Percentiles rank a stretch among this genome's conserved stretches.
Conservation (phyloP, 1,140 invertebrate species). For the Saccostrea glomerata region DNA sequence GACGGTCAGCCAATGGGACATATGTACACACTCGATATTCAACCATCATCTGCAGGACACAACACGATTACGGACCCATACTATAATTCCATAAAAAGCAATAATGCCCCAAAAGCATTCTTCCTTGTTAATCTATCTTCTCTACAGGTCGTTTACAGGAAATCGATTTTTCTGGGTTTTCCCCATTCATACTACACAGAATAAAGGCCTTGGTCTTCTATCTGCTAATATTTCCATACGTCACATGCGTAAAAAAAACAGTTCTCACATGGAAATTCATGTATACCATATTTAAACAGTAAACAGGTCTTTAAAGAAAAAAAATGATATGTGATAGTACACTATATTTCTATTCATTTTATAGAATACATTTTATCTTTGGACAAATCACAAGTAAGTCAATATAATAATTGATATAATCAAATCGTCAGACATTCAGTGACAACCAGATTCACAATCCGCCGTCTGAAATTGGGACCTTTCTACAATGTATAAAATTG, state of each 20-base stretch:
- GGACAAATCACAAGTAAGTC: slow-evolving; percentile 26
- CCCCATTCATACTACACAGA: neutral
- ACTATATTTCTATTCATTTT: slow-evolving; percentile 36
- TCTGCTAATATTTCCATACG: neutral
- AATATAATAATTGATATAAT: slow-evolving; percentile 24
- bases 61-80: neutral
- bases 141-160: neutral
- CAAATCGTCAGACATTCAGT: slow-evolving; percentile 7
- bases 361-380: slow-evolving; percentile 30
- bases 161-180: neutral
- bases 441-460: slow-evolving; percentile 10
- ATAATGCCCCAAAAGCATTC: neutral
- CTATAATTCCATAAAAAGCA: neutral
- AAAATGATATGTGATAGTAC: neutral
- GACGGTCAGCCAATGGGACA: too few species aligned
- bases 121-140: neutral
- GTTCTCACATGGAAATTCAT: too few species aligned
- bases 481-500: slow-evolving; percentile 25
- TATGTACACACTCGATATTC: too few species aligned
- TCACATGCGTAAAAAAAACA: neutral
- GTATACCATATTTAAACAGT: neutral
- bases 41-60: too few species aligned
- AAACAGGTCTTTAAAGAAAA: neutral
- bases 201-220: neutral
- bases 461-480: slow-evolving; percentile 21